These are phyloP conservation scores for Apoderus coryli DNA, from an alignment of 2,888 invertebrate genomes.

Conservation along the genomic window DNA sequence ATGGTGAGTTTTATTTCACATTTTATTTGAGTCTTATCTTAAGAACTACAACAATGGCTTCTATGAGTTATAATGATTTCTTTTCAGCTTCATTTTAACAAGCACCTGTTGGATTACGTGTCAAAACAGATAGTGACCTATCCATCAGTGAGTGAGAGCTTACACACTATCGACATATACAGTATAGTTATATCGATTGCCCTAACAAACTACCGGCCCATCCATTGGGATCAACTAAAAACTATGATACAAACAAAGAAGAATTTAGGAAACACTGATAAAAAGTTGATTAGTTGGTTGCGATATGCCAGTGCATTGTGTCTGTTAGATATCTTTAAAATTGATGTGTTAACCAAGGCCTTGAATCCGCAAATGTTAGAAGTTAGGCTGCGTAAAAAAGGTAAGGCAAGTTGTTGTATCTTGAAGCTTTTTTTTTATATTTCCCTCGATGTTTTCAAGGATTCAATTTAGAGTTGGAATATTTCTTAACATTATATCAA, in stretches of 20 bases:
- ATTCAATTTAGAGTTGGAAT: conserved; percentile 18
- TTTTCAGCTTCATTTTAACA: conserved; percentile 41
- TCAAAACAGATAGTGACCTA: conserved; percentile 35
- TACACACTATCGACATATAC: conserved; percentile 33
- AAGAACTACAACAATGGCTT: not conserved
- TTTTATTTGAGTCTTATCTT: not conserved
- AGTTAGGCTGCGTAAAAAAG: conserved; percentile 22
- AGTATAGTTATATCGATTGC: conserved; percentile 41
- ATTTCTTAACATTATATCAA: conserved; percentile 35
- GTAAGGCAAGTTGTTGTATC: conserved; percentile 21
- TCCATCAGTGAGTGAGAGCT: conserved; percentile 30
- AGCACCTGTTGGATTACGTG: conserved; percentile 43
- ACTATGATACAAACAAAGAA: conserved; percentile 18
- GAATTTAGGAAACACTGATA: conserved; percentile 15
- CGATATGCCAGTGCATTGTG: conserved; percentile 42
- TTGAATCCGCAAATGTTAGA: conserved; percentile 38
- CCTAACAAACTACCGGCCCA: conserved; percentile 42
- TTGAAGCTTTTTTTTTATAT: conserved; percentile 17
- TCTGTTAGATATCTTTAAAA: conserved; percentile 42
- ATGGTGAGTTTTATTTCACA: conserved; percentile 35
- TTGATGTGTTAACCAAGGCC: conserved; percentile 36
- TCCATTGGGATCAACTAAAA: conserved; percentile 38
- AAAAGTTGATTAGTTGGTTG: conserved; percentile 24
- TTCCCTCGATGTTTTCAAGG: conserved; percentile 11
- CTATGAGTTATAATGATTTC: conserved; percentile 6